Conservation (phyloP, 2,113 vertebrate species). For the Chloebia gouldiae region DNA sequence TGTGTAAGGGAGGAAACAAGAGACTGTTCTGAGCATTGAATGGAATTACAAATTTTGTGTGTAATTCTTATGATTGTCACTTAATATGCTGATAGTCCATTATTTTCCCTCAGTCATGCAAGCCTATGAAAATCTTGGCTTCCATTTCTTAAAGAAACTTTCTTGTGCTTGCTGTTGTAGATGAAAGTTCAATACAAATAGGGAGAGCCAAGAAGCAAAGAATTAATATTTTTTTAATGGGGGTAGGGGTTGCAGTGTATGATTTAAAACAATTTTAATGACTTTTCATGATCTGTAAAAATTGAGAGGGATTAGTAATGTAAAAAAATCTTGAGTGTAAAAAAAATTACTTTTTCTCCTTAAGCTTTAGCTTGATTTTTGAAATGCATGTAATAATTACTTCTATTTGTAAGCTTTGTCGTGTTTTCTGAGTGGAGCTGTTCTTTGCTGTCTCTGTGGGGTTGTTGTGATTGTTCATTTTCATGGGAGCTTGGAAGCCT, state of each 20-base stretch:
- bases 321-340: neutral
- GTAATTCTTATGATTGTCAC: neutral
- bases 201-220: neutral
- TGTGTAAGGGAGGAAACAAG: neutral
- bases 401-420: neutral
- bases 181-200: neutral
- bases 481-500: neutral
- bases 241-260: accelerated
- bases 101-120: neutral
- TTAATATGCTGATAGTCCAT: neutral
- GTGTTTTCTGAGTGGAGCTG: neutral
- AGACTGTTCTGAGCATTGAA: neutral
- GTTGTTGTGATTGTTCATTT: neutral
- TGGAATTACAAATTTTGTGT: neutral
- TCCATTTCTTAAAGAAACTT: neutral
- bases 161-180: neutral
- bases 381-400: neutral
- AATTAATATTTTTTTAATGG: neutral
- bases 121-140: neutral
- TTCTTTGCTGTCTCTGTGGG: neutral
- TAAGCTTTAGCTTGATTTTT: neutral
- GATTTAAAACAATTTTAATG: neutral
- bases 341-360: neutral
- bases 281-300: neutral
- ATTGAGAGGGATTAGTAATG: neutral